Evolutionary conservation across 1,140 invertebrate genomes (phyloP), one percentile per base, ranked within the genome.

Genomic region (Papilio aristodemus): DNA sequence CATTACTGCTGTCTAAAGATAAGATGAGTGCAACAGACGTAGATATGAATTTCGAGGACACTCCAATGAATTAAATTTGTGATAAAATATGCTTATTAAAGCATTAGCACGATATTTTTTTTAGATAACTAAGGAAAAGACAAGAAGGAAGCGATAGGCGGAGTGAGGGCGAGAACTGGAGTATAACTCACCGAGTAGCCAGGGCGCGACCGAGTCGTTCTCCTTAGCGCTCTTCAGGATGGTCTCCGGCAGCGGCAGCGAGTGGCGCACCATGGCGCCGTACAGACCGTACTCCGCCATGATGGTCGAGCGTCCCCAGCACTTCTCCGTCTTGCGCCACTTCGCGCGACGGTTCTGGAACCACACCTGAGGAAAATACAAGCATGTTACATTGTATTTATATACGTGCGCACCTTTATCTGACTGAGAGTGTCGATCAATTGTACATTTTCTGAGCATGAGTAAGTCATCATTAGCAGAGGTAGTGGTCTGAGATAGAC

Each of bases 221-320:
- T 98, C 97, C 90, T 98, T 98, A 80, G 97, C 97, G 86, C 96
- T 97, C 92, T 99, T 99, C 70, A 99, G 94, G 73, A 99, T 99
- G 50, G 97, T 99, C 81, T 99, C 98, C 0, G 98, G 98, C 75
- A 99, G 94, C 0, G 98, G 98, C 67, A 99, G 92, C 32, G 98
- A 99, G 92, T 99, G 98, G 72, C 98, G 93, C 59, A 99, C 98
- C 98, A 99, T 99, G 57, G 99, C 99, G 0, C 99, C 99, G 87
- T 99, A 99, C 0, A 99, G 93, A 0, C 99, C 99, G 84, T 99
- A 99, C 92, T 99, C 99, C 64, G 98, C 98, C 98, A 99, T 99
- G 88, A 99, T 99, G 74, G 98, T 99, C 86, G 97, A 98, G 77
- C 98, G 95, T 8, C 98, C 99, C 98, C 98, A 99, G 80, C 97